These are phyloP conservation scores for Lasioglossum figueresi DNA, from an alignment of 2,888 invertebrate species.

Conservation along the genomic window DNA sequence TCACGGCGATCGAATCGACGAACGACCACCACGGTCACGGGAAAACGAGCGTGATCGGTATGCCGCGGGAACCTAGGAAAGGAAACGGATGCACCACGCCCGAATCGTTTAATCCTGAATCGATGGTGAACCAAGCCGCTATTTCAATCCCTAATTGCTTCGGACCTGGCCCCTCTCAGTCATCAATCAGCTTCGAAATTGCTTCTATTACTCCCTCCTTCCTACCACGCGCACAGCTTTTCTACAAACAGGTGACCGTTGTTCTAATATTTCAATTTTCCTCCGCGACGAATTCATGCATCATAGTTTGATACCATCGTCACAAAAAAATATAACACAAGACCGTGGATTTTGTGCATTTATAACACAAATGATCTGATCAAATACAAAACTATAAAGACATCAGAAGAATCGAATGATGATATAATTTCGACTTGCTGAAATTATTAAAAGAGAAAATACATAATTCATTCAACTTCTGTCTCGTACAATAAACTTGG, in stretches of 20 bases:
- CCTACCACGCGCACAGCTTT: neutral
- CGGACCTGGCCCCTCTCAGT: slow-evolving; percentile 51
- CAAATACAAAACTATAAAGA: too few relatives aligned
- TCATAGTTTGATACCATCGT: too few relatives aligned
- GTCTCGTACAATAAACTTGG: neutral
- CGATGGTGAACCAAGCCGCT: slow-evolving; percentile 66
- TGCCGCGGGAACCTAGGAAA: slow-evolving; percentile 50
- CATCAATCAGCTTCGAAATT: slow-evolving; percentile 32
- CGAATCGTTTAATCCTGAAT: slow-evolving; percentile 68
- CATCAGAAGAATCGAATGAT: too few relatives aligned
- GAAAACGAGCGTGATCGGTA: slow-evolving; percentile 52
- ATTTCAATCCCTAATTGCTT: slow-evolving; percentile 72
- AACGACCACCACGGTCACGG: slow-evolving; percentile 17
- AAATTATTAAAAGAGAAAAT: too few relatives aligned
- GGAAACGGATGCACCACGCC: slow-evolving; percentile 74
- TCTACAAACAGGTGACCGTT: slow-evolving; percentile 5
- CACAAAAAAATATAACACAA: neutral
- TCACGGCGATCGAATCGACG: neutral
- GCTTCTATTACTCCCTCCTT: slow-evolving; percentile 17
- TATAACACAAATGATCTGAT: too few relatives aligned
- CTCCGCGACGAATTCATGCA: neutral
- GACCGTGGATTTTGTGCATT: too few relatives aligned
- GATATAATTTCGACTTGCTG: too few relatives aligned
- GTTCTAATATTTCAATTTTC: neutral
- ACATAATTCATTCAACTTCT: too few relatives aligned